Percentiles rank a stretch among this genome's conserved stretches.
These are phyloP conservation scores for Dexiosoma caninum DNA, from an alignment of 2,888 invertebrate species.

Conservation along the genomic window DNA sequence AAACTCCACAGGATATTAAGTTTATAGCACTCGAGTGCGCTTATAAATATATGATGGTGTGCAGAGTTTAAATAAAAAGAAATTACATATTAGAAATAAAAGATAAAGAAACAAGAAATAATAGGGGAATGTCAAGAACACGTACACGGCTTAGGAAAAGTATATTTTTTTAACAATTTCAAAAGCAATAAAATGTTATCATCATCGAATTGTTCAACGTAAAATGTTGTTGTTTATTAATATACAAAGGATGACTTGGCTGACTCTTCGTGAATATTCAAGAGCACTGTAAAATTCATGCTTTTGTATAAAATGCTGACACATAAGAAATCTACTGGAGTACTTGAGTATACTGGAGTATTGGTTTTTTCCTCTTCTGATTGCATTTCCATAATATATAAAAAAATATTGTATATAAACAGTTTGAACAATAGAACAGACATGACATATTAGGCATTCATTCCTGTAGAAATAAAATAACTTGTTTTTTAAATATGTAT, in stretches of 20 bases:
- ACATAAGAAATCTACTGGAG: conserved; percentile 34
- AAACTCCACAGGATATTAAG: conserved; percentile 54
- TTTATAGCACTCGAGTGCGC: conserved; percentile 30
- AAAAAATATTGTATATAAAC: no score
- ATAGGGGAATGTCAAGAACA: conserved; percentile 3
- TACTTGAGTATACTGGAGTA: conserved; percentile 35
- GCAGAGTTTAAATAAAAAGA: conserved; percentile 9
- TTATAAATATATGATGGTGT: neutral
- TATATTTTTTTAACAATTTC: neutral
- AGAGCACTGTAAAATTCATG: neutral
- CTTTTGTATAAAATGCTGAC: conserved; percentile 53
- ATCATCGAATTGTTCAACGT: neutral
- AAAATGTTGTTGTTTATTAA: conserved; percentile 2
- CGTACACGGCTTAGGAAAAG: conserved; percentile 27
- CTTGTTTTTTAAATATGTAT: no score
- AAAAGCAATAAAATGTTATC: conserved; percentile 4
- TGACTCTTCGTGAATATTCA: conserved; percentile 5
- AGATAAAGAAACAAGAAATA: neutral
- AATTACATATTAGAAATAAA: neutral
- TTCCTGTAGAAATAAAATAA: no score
- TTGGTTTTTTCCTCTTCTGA: no score
- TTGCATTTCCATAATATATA: no score
- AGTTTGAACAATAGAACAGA: no score
- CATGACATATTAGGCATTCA: no score
- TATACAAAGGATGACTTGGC: neutral